Evolutionary conservation across 1,140 invertebrate genomes (phyloP), one percentile per base, ranked within the genome.

Genomic region (Colletes latitarsis): DNA sequence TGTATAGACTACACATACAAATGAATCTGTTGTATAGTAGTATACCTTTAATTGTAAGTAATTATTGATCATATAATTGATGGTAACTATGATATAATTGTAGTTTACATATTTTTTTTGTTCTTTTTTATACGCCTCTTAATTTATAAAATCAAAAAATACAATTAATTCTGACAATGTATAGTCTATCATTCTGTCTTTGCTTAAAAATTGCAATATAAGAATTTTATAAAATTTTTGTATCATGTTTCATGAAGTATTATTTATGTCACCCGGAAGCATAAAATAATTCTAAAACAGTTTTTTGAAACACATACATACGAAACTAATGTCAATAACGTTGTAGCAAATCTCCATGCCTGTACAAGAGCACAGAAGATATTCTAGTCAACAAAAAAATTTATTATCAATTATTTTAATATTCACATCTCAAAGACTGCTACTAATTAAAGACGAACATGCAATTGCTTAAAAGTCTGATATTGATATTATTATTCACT

Each of bases 301-400:
- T 21, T 43, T 53, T n/a, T 71, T 17, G 6, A 43, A 63, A 43
- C 39, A 10, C 5, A 14, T 70, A 19, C 14, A 57, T 41, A 63
- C 21, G 8, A 39, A 57, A 70, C 4, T 10, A 57, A 41, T 70
- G 30, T n/a, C 68, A 57, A 30, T 67, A 67, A 67, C n/a, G 19
- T 52, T 43, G n/a, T 67, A 46, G 19, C 5, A 52, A 70, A 69
- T 57, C n/a, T 69, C 15, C n/a, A 66, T 49, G 39, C 63, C 19
- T 62, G 49, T 19, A 77, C 1, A 62, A 70, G 70, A 62, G 49
- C 43, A 68, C 10, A 64, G 5, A 78, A 72, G 15, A 49, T 81
- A 60, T 39, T 81, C 71, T 81, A 81, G 72, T 81, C 78, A 76
- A n/a, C 78, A 76, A n/a, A 62, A 17, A 60, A 46, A 52, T 62